Evolutionary conservation across 2,113 vertebrate genomes (phyloP).

Genomic region (Australoheros scitulus): DNA sequence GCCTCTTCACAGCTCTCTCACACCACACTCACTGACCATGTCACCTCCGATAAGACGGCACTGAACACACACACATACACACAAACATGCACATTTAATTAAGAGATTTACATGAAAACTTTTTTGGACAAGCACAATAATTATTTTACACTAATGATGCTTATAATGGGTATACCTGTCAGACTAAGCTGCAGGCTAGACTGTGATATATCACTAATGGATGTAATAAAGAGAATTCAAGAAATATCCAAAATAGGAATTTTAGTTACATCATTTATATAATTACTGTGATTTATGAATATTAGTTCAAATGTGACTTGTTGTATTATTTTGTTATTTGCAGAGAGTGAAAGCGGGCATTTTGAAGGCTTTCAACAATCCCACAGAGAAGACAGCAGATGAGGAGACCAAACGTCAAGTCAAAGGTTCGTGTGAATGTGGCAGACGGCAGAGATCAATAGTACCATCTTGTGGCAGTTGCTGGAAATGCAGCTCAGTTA

Average conservation of each 20-base stretch:
- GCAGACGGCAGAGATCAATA: conserved; percentile 57
- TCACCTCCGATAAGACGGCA: conserved; percentile 75
- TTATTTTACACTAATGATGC: conserved; percentile 77
- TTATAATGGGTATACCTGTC: conserved; percentile 66
- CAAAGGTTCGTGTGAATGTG: conserved; percentile 85
- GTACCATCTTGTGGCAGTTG: conserved; percentile 82
- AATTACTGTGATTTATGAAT: conserved; percentile 14
- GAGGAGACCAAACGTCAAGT: conserved; percentile 96
- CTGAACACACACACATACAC: conserved; percentile 6
- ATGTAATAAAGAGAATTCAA: conserved; percentile 35
- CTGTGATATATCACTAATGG: conserved; percentile 60
- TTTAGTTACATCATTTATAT: not conserved
- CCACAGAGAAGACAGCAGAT: conserved; percentile 95
- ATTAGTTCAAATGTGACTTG: not conserved
- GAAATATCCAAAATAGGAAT: not conserved
- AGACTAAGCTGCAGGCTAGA: conserved; percentile 45
- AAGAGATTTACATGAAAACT: conserved; percentile 54
- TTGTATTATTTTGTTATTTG: conserved; percentile 29
- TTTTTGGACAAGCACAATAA: conserved; percentile 72
- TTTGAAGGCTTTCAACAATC: conserved; percentile 97
- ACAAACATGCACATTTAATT: conserved; percentile 36
- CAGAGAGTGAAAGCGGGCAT: conserved; percentile 95
- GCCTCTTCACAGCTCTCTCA: conserved; percentile 79
- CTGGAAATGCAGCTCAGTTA: conserved; percentile 24
- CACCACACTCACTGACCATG: conserved; percentile 78